Evolutionary conservation across 2,797 vertebrate species (phyloP).

Genomic region (Natrix natrix): DNA sequence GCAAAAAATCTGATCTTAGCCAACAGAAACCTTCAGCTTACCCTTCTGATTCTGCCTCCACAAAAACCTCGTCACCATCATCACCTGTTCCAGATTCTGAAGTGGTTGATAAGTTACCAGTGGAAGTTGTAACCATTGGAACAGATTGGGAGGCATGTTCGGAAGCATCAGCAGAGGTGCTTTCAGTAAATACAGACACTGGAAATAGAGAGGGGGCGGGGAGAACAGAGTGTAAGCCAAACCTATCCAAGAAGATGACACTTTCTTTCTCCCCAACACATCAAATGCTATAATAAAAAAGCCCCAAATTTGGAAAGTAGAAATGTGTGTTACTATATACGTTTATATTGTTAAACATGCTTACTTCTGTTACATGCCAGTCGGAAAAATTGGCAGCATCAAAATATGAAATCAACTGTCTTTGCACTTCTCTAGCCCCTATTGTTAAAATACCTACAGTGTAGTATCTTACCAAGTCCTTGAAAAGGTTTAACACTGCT

Average conservation of each 20-base stretch:
- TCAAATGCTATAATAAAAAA: not conserved
- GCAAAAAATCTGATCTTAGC: not conserved
- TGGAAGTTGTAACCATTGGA: conserved; percentile 94
- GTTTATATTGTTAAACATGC: not conserved
- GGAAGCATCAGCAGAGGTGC: conserved; percentile 76
- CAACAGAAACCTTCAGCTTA: conserved; percentile 48
- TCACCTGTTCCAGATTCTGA: conserved; percentile 77
- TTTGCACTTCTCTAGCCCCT: not conserved
- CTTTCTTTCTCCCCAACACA: not conserved
- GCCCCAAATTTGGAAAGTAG: not conserved
- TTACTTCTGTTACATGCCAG: not conserved
- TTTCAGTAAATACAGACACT: conserved; percentile 86
- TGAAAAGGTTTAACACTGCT: not conserved
- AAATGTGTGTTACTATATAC: not conserved
- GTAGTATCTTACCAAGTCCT: not conserved
- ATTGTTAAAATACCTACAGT: not conserved
- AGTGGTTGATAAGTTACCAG: conserved; percentile 77
- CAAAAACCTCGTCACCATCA: conserved; percentile 85
- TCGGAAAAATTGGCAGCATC: not conserved
- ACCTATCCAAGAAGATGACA: not conserved
- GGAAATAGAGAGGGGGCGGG: conserved; percentile 1
- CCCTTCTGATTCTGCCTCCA: conserved; percentile 91
- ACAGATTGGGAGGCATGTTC: conserved; percentile 93
- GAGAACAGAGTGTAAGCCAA: conserved; percentile 2
- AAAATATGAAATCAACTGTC: not conserved